These are phyloP conservation scores for Heteromormyrus szaboi DNA, from an alignment of 2,797 vertebrate species.

Conservation along the genomic window DNA sequence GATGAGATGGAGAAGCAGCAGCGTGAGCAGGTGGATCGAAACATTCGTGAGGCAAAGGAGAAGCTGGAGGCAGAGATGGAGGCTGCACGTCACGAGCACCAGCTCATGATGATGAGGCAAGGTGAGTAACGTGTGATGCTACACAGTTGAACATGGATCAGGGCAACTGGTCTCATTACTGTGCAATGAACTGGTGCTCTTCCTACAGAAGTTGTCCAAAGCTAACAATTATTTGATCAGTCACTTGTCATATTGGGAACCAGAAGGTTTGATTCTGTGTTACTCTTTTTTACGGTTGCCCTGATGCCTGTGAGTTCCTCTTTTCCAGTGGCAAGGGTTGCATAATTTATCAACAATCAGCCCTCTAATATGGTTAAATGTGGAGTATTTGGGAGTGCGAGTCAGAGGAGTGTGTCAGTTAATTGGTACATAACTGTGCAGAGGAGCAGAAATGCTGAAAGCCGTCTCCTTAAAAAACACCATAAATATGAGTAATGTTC, in stretches of 20 bases:
- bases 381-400: background rate
- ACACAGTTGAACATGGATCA: background rate
- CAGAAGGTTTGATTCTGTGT: background rate
- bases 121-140: conserved; percentile 53
- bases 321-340: background rate
- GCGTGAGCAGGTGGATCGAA: conserved; percentile 86
- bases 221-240: background rate
- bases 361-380: background rate
- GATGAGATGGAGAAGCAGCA: conserved; percentile 97
- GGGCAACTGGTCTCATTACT: background rate
- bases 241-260: background rate
- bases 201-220: background rate
- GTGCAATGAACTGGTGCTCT: background rate
- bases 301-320: background rate
- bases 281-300: background rate
- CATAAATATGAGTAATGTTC: background rate
- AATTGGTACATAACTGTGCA: background rate
- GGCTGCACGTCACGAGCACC: conserved; percentile 92
- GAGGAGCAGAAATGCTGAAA: background rate
- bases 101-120: conserved; percentile 98
- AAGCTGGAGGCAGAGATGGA: conserved; percentile 97
- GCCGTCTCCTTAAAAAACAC: background rate
- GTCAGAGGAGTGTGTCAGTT: background rate
- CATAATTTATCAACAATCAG: background rate
- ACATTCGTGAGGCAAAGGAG: conserved; percentile 91